Evolutionary conservation across 2,797 vertebrate genomes (phyloP).

Genomic region (Momotus momota): DNA sequence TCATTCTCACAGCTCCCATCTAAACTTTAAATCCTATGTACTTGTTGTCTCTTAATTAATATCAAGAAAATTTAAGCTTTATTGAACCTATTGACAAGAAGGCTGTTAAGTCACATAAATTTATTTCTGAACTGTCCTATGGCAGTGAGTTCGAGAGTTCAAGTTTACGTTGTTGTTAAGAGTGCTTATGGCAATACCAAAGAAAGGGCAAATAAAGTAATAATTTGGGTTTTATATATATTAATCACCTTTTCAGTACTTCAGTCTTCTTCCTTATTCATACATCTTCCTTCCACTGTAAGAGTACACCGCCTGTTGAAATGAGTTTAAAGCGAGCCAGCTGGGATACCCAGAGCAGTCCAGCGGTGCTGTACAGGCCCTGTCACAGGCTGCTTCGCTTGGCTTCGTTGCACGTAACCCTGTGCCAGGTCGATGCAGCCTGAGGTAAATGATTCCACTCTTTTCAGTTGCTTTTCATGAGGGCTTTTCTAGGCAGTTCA

Average conservation of each 20-base stretch:
- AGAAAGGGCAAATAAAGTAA: not conserved
- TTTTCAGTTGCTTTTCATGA: not conserved
- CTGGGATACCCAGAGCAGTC: not conserved
- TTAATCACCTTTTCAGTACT: not conserved
- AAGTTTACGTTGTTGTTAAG: fast-evolving
- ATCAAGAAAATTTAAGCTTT: not conserved
- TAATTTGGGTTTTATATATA: not conserved
- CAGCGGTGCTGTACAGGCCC: not conserved
- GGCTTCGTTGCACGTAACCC: not conserved
- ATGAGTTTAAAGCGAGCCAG: not conserved
- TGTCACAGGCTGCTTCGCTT: not conserved
- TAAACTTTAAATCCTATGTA: not conserved
- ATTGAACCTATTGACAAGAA: not conserved
- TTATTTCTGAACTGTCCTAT: not conserved
- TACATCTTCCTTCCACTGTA: not conserved
- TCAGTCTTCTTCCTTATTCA: not conserved
- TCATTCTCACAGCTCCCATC: not conserved
- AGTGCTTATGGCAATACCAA: no score
- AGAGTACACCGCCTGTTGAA: not conserved
- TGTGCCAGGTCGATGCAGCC: not conserved
- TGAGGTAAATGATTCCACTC: not conserved
- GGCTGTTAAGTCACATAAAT: fast-evolving
- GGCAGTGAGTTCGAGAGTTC: not conserved
- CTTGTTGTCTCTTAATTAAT: not conserved
- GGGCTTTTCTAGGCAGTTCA: not conserved